Evolutionary conservation across 2,888 invertebrate genomes (phyloP).

Genomic region (Nemurella pictetii): DNA sequence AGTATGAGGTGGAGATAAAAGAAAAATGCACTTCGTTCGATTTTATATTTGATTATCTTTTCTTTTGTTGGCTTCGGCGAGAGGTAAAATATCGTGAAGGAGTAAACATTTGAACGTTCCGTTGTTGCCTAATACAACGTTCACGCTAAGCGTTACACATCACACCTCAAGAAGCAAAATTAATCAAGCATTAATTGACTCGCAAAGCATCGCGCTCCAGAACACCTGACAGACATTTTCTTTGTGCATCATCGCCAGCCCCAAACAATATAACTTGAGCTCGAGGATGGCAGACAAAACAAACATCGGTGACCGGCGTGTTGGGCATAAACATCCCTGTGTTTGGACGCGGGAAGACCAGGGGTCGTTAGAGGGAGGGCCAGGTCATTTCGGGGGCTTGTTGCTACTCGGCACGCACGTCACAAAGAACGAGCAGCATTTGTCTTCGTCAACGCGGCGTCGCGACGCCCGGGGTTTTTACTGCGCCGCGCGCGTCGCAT

Average conservation of each 20-base stretch:
- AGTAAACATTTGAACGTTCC: too few species aligned
- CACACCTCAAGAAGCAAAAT: too few species aligned
- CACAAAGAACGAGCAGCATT: slow-evolving; percentile 31
- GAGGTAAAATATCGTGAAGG: too few species aligned
- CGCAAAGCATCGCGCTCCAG: neutral
- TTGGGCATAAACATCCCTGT: neutral
- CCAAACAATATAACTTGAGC: neutral
- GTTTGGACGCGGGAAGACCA: neutral
- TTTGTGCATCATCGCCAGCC: neutral
- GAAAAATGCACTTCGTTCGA: too few species aligned
- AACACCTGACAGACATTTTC: neutral
- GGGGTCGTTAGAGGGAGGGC: neutral
- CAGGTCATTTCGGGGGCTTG: slow-evolving; percentile 15
- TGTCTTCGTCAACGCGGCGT: slow-evolving; percentile 35
- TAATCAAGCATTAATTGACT: neutral
- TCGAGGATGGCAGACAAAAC: neutral
- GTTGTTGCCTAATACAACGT: too few species aligned
- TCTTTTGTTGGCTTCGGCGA: too few species aligned
- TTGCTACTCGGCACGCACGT: slow-evolving; percentile 25
- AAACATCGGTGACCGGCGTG: neutral
- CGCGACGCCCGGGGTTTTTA: slow-evolving; percentile 8
- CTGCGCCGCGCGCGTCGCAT: neutral
- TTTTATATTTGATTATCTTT: too few species aligned
- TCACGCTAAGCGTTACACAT: neutral
- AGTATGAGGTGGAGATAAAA: neutral